Evolutionary conservation across 1,140 invertebrate genomes (phyloP), one percentile per base, ranked within the genome.

Genomic region (Drosophila guanche): DNA sequence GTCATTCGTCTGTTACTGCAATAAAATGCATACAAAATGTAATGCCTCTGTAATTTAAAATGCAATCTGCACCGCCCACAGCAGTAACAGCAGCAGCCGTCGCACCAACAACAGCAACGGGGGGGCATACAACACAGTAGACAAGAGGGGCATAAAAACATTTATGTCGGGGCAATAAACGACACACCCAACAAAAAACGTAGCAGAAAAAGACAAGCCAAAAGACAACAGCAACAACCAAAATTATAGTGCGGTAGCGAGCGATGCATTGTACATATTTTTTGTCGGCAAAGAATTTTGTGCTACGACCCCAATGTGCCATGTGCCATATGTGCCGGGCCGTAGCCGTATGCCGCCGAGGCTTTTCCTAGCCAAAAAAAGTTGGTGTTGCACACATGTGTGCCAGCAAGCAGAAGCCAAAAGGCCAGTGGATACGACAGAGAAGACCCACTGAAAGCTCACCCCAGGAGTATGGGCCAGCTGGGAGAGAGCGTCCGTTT

Each of bases 11-110:
- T 58, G 60, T 20, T 60, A 60, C 45, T 60, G 72, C 72, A 75
- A 75, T 75, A 75, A 75, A 75, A 67, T 75, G 71, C 72, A 75
- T 75, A 73, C 72, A 75, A 75, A 75, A 74, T 75, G 60, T 75
- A 75, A 75, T 75, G 71, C 61, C 40, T 60, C 61, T 75, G 72
- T 72, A 75, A 75, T 75, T 75, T 75, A 75, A 75, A 71, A 55
- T 63, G 41, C 71, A 75, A 75, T 75, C 72, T 60, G 62, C 37
- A 55, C 73, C 56, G 71, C 72, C 72, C 62, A 75, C 72, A 66
- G 52, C 22, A 27, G 42, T 41, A 52, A 43, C 63, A 42, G 25
- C 56, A 37, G 40, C 67, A 57, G 46, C 54, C 50, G 50, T 27
- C 46, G n/a, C 20, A 27, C 10, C 59, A 46, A 57, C 59, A 62